A percentile compares a stretch with the other conserved stretches of the same genome.
These are phyloP conservation scores for Crocodylus rhombifer DNA, from an alignment of 2,797 vertebrate genomes.

Conservation along the genomic window DNA sequence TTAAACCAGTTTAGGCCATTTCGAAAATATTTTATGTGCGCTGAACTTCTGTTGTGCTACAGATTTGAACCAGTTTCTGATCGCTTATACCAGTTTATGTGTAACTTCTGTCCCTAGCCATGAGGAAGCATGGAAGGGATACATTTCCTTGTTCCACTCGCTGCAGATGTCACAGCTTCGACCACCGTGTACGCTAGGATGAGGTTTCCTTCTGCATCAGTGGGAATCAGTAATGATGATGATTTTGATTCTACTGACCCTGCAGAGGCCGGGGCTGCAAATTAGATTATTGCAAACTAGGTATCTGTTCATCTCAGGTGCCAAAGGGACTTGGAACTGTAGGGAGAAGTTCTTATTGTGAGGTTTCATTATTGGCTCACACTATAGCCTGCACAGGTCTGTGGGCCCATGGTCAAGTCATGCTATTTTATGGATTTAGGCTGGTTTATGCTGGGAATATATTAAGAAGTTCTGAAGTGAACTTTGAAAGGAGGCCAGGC, in stretches of 20 bases:
- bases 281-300: neutral
- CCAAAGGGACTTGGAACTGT: neutral
- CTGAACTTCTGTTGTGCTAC: too few relatives aligned
- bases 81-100: too few relatives aligned
- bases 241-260: neutral
- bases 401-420: neutral
- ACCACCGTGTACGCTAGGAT: fast-evolving
- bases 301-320: neutral
- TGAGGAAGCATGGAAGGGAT: neutral
- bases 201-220: neutral
- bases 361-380: neutral
- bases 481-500: neutral
- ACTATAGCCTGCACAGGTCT: neutral
- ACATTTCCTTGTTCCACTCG: neutral
- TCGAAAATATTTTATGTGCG: too few relatives aligned
- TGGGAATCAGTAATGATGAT: neutral
- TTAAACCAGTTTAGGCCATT: too few relatives aligned
- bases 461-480: neutral
- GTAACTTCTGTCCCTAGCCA: too few relatives aligned
- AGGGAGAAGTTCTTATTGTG: fast-evolving
- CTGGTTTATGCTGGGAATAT: neutral
- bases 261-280: neutral
- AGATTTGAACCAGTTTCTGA: too few relatives aligned
- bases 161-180: neutral
- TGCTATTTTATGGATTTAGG: neutral